Evolutionary conservation across 1,140 invertebrate species (phyloP).

Genomic region (Pectinophora gossypiella): DNA sequence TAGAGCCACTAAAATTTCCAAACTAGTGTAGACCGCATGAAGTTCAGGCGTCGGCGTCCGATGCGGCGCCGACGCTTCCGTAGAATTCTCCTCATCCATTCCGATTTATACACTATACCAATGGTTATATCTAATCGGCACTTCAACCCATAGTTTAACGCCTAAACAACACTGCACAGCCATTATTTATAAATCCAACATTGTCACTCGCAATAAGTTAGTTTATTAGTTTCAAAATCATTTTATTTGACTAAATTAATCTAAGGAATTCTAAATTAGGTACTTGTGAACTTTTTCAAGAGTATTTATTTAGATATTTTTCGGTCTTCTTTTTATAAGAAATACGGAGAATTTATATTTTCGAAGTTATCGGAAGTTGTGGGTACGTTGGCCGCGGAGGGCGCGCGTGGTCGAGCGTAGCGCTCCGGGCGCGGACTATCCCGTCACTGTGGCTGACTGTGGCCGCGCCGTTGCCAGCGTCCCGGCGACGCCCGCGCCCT

Average conservation of each 20-base stretch:
- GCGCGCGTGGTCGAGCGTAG: neutral
- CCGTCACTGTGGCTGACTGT: neutral
- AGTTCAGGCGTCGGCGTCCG: conserved; percentile 68
- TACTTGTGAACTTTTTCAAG: neutral
- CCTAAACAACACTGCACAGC: conserved; percentile 13
- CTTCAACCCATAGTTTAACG: neutral
- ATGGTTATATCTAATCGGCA: neutral
- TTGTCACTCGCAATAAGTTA: neutral
- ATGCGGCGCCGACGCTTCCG: conserved; percentile 44
- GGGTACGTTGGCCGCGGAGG: neutral
- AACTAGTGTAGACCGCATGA: conserved; percentile 82
- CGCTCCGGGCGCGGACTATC: neutral
- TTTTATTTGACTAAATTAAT: too few relatives aligned
- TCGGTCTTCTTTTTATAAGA: neutral
- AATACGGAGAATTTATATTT: neutral
- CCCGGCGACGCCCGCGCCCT: too few relatives aligned
- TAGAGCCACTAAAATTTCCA: conserved; percentile 88
- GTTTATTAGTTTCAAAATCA: neutral
- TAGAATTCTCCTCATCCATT: conserved; percentile 10
- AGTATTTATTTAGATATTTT: neutral
- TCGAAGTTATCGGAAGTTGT: neutral
- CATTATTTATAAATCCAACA: conserved; percentile 7
- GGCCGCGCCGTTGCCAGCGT: neutral
- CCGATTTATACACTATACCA: neutral
- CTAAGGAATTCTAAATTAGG: too few relatives aligned